phyloP scores from a whole-genome alignment of 2,888 invertebrate species.

The Palloptera scutellata region DNA sequence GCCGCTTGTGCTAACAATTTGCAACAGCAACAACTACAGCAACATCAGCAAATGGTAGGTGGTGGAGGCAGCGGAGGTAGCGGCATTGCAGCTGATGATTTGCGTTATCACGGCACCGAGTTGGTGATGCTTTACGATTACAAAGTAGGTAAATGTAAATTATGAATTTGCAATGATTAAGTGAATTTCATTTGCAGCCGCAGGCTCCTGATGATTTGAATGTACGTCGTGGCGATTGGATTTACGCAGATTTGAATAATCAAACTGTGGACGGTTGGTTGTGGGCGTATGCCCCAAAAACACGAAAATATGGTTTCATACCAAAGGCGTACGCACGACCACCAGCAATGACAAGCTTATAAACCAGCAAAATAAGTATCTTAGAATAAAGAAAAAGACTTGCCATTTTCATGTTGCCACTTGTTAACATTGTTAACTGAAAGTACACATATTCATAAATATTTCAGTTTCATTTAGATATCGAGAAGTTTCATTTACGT shows the following conservation, averaged over 20 bases:
- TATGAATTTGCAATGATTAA: constrained; percentile 1
- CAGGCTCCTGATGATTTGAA: constrained; percentile 93
- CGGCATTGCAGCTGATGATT: constrained; percentile 68
- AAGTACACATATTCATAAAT: too few relatives aligned
- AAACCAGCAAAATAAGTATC: constrained; percentile 13
- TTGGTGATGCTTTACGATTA: constrained; percentile 95
- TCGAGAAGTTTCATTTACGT: too few relatives aligned
- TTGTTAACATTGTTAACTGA: background rate
- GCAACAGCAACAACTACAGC: constrained; percentile 36
- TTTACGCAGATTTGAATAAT: constrained; percentile 91
- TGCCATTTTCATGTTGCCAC: constrained; percentile 4
- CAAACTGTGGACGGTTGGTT: constrained; percentile 95
- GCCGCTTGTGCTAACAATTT: constrained; percentile 25
- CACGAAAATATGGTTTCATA: constrained; percentile 92
- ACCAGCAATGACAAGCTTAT: constrained; percentile 84
- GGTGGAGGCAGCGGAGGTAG: constrained; percentile 32
- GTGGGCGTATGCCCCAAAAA: constrained; percentile 94
- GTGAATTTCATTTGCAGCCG: constrained; percentile 66
- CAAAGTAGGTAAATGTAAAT: constrained; percentile 68
- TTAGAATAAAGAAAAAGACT: background rate
- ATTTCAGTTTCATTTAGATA: too few relatives aligned
- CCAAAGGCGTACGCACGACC: constrained; percentile 93
- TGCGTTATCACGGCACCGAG: constrained; percentile 86
- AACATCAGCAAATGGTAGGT: constrained; percentile 43
- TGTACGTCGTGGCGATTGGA: constrained; percentile 92